A percentile compares a stretch with the other conserved stretches of the same genome.
phyloP scores from a whole-genome alignment of 92 coral and sea anemone species.

The Siderastrea radians region DNA sequence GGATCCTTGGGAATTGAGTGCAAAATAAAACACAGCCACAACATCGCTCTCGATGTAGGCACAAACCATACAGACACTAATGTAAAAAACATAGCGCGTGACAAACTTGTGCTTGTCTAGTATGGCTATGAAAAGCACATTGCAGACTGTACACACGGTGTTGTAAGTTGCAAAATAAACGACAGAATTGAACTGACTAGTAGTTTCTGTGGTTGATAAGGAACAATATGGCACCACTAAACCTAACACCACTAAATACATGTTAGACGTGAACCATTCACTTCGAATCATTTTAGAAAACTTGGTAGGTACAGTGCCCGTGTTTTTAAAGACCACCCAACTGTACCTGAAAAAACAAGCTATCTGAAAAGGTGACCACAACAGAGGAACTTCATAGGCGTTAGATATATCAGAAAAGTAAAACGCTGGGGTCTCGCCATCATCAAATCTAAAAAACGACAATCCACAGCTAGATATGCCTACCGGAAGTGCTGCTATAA shows the following conservation, averaged over 20 bases:
- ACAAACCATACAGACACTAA: conserved; percentile 48
- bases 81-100: conserved; percentile 48
- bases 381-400: neutral
- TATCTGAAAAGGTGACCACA: conserved; percentile 27
- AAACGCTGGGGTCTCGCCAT: no score
- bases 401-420: no score
- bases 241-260: conserved; percentile 22
- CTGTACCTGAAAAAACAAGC: conserved; percentile 39
- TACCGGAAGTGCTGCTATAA: conserved; percentile 30
- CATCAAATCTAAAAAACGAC: conserved; percentile 52
- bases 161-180: neutral
- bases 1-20: conserved; percentile 37
- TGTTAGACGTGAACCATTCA: conserved; percentile 51
- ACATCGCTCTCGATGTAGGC: conserved; percentile 59
- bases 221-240: conserved; percentile 10
- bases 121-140: conserved; percentile 33
- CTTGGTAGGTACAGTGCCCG: conserved; percentile 28
- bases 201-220: neutral
- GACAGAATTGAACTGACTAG: no score
- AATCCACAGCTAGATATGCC: conserved; percentile 52
- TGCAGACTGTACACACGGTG: conserved; percentile 17
- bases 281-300: conserved; percentile 46
- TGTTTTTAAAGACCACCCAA: conserved; percentile 2
- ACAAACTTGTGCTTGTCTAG: conserved; percentile 37
- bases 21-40: conserved; percentile 27